Evolutionary conservation across 2,797 vertebrate species (phyloP).

Genomic region (Decapterus maruadsi): DNA sequence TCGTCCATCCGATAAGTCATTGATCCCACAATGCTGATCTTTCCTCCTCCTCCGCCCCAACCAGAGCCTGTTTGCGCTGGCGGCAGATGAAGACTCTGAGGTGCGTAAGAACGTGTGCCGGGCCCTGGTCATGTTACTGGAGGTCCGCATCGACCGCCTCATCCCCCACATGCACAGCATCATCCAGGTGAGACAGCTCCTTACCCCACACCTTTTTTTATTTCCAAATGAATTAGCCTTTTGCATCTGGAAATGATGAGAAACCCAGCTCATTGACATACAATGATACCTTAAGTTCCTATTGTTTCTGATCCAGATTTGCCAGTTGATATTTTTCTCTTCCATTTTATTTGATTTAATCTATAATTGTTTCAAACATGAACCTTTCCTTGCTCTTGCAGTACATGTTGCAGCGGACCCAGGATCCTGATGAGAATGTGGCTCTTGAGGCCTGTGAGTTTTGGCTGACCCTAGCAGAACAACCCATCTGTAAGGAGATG

Average conservation of each 20-base stretch:
- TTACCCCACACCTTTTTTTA: not conserved
- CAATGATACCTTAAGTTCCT: slow-evolving; percentile 74
- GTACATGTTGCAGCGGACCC: slow-evolving; percentile 97
- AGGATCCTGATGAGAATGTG: slow-evolving; percentile 95
- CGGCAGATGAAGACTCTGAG: slow-evolving; percentile 94
- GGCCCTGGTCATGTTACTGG: slow-evolving; percentile 94
- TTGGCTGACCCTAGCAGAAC: slow-evolving; percentile 96
- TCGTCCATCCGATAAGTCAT: too few species aligned
- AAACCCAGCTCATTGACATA: slow-evolving; percentile 75
- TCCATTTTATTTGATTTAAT: too few species aligned
- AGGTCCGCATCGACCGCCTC: slow-evolving; percentile 95
- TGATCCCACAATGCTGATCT: too few species aligned
- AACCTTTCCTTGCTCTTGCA: slow-evolving; percentile 39
- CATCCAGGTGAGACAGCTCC: slow-evolving; percentile 87
- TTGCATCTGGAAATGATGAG: slow-evolving; percentile 73
- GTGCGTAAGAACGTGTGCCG: slow-evolving; percentile 96
- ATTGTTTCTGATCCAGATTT: slow-evolving; percentile 70
- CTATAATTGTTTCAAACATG: not conserved
- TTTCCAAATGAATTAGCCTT: not conserved
- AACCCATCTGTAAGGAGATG: slow-evolving; percentile 96
- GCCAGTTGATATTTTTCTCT: not conserved
- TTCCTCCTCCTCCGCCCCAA: fast-evolving
- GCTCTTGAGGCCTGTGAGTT: slow-evolving; percentile 96
- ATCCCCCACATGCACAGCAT: slow-evolving; percentile 98
- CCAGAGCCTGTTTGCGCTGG: slow-evolving; percentile 94